A percentile compares a stretch with the other conserved stretches of the same genome.
Evolutionary conservation across 1,140 invertebrate genomes (phyloP).

Genomic region (Drosophila kurseongensis): DNA sequence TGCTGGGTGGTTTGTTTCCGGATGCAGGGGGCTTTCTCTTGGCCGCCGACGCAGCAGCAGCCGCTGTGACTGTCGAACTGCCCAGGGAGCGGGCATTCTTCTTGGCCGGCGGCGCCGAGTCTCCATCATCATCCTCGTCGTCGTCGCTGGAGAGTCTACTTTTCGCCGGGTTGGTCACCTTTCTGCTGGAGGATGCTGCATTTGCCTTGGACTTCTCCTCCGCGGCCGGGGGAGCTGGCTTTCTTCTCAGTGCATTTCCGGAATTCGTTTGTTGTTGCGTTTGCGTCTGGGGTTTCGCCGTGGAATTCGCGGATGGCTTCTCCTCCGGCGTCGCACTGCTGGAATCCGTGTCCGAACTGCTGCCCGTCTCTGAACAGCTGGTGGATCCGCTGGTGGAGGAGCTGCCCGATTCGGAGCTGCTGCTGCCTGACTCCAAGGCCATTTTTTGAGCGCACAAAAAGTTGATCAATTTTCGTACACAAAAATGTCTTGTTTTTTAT

Average conservation of each 20-base stretch:
- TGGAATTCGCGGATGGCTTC: conserved; percentile 35
- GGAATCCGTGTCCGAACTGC: conserved; percentile 89
- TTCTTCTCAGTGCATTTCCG: conserved; percentile 11
- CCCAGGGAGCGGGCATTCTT: conserved; percentile 52
- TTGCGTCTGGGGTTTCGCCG: conserved; percentile 22
- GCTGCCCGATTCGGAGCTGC: conserved; percentile 87
- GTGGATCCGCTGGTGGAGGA: conserved; percentile 86
- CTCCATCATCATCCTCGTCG: conserved; percentile 50
- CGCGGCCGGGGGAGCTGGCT: conserved; percentile 10
- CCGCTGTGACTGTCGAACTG: conserved; percentile 26
- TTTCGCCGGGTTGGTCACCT: conserved; percentile 58
- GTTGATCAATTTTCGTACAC: conserved; percentile 26
- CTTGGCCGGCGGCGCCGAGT: conserved; percentile 77
- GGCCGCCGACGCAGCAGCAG: conserved; percentile 51
- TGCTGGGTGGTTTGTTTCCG: conserved; percentile 10
- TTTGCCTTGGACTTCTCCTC: conserved; percentile 51
- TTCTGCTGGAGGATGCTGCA: not conserved
- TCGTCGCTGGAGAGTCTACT: conserved; percentile 65
- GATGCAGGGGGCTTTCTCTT: conserved; percentile 57
- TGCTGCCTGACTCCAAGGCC: conserved; percentile 86
- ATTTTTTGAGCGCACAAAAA: conserved; percentile 21
- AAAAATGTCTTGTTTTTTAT: conserved; percentile 38
- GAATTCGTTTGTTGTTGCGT: conserved; percentile 26
- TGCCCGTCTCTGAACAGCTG: conserved; percentile 84
- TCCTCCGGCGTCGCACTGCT: conserved; percentile 85